Evolutionary conservation across 2,113 vertebrate genomes (phyloP).

Genomic region (Scopus umbretta): DNA sequence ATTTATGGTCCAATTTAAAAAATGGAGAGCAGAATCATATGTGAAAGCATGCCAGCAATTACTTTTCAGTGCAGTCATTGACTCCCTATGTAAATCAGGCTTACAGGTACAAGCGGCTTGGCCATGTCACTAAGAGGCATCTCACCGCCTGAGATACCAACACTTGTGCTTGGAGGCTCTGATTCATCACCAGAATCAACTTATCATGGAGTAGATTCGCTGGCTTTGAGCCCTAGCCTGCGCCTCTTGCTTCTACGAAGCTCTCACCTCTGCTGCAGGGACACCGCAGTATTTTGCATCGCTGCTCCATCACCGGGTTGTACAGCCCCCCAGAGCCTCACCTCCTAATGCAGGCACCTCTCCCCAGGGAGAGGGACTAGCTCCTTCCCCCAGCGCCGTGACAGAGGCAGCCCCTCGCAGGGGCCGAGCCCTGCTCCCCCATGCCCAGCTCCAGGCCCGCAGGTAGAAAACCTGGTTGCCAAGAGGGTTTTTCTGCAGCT

Average conservation of each 20-base stretch:
- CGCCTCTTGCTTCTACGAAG: fast-evolving
- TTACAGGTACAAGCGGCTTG: background rate
- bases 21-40: slow-evolving; percentile 26
- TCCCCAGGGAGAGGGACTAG: background rate
- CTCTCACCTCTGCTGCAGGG: background rate
- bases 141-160: background rate
- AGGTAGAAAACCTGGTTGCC: background rate
- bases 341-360: background rate
- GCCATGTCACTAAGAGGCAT: background rate
- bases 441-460: fast-evolving
- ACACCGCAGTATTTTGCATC: fast-evolving
- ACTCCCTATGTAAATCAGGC: slow-evolving; percentile 22
- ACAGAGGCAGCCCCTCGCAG: background rate
- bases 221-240: background rate
- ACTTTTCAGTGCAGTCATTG: background rate
- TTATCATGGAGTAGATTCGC: background rate
- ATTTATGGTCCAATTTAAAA: slow-evolving; percentile 56
- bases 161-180: background rate
- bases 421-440: fast-evolving
- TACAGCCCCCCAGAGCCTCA: background rate
- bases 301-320: background rate
- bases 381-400: fast-evolving
- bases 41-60: slow-evolving; percentile 40
- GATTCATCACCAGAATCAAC: background rate
- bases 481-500: background rate